These are phyloP conservation scores for Lepidocyrtoides sp. DNA, from an alignment of 2,888 invertebrate species.

Conservation along the genomic window DNA sequence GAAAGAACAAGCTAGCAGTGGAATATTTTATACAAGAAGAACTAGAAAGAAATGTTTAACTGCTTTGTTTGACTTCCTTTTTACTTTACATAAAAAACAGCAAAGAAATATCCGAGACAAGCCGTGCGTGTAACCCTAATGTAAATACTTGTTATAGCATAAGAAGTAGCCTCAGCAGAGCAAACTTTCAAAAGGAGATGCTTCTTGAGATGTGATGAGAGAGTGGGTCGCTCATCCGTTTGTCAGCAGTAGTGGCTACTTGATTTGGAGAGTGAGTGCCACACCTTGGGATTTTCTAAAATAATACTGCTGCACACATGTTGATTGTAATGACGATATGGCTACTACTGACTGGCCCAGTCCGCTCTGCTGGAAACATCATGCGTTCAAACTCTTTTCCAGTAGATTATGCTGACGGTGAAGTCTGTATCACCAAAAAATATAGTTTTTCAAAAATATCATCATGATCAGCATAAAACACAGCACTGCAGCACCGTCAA, in stretches of 20 bases:
- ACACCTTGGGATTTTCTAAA: constrained; percentile 82
- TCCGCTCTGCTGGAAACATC: constrained; percentile 81
- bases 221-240: constrained; percentile 11
- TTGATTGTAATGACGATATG: constrained; percentile 21
- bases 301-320: constrained; percentile 69
- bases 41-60: neutral
- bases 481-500: neutral
- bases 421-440: neutral
- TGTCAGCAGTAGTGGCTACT: constrained; percentile 79
- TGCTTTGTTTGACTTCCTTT: constrained; percentile 31
- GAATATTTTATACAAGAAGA: constrained; percentile 15
- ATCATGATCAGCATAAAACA: neutral
- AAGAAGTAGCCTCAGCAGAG: neutral
- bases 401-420: neutral
- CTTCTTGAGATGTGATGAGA: neutral
- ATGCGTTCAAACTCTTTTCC: constrained; percentile 76
- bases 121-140: neutral
- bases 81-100: neutral
- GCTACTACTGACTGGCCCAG: neutral
- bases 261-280: constrained; percentile 81
- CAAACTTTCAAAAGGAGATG: neutral
- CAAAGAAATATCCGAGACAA: neutral
- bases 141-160: neutral
- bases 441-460: neutral
- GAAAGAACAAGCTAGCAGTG: constrained; percentile 31